Evolutionary conservation across 2,113 vertebrate species (phyloP), one percentile per base, ranked within the genome.

Genomic region (Brienomyrus brachyistius): DNA sequence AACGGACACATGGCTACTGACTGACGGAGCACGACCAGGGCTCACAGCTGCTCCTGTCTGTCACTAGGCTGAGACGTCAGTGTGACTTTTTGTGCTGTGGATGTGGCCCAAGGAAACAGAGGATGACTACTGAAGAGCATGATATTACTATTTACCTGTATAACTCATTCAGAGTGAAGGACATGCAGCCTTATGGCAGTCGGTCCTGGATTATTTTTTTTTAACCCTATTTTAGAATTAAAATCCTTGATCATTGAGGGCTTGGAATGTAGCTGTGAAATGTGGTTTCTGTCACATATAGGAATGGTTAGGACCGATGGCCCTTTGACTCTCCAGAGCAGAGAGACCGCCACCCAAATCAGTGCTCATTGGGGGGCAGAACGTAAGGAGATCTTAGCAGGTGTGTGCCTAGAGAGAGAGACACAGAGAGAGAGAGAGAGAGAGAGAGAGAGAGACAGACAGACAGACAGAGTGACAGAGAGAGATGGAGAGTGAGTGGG

Each of bases 111-210:
- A 23, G 54, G 13, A 50, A 48, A 88, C 87, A 84, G 19, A 35
- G n/a, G 35, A 50, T 74, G 43, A 48, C 62, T 86, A 56, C 48
- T 89, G 2, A 90, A 86, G 88, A 91, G 90, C 82, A 89, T 90
- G 92, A 91, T 91, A 91, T 89, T 89, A 86, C 51, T 86, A 51
- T 35, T 88, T 40, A 54, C 88, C 87, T 83, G 27, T 47, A 51
- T 83, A 54, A 90, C 56, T 70, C 31, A 48, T 66, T 88, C 88
- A 50, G 85, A 52, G 40, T 48, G 7, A 23, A 51, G 88, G 89
- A 86, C 51, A 77, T 80, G 66, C 86, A 66, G 54, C 62, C 82
- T 47, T 51, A 77, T 51, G 88, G 23, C 35, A 77, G 23, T n/a
- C 1, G 13, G 17, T 59, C 50, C 5, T 51, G 7, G 40, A 83